Conservation (phyloP, 1,140 invertebrate genomes). For the Plutomurus gul region DNA sequence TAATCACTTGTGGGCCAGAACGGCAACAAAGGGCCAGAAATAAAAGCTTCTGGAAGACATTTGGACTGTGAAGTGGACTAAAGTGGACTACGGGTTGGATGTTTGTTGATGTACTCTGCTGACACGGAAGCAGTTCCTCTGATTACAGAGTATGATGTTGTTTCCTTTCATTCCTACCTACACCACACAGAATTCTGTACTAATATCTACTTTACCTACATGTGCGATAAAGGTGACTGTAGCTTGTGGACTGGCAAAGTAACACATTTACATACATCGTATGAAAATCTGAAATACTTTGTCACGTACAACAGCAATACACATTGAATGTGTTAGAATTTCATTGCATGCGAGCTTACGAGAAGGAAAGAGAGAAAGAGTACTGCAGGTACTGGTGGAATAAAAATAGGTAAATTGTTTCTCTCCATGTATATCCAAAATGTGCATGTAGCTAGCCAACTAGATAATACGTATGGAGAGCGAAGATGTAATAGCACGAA, state of each 20-base stretch:
- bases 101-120: background rate
- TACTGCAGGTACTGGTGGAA: too few species aligned
- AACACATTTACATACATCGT: background rate
- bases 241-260: background rate
- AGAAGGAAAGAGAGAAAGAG: too few species aligned
- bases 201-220: background rate
- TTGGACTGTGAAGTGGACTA: background rate
- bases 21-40: background rate
- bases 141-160: background rate
- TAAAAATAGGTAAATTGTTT: too few species aligned
- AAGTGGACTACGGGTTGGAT: too few species aligned
- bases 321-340: background rate
- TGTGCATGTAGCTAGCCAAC: too few species aligned
- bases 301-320: background rate
- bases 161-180: too few species aligned
- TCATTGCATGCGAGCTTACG: too few species aligned
- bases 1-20: background rate
- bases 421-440: too few species aligned
- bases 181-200: too few species aligned
- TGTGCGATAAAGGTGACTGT: background rate
- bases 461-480: too few species aligned
- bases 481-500: too few species aligned
- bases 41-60: background rate
- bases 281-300: background rate
- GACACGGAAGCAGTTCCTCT: constrained; percentile 8